Conservation (phyloP, 2,113 vertebrate species). For the Stegastes partitus region DNA sequence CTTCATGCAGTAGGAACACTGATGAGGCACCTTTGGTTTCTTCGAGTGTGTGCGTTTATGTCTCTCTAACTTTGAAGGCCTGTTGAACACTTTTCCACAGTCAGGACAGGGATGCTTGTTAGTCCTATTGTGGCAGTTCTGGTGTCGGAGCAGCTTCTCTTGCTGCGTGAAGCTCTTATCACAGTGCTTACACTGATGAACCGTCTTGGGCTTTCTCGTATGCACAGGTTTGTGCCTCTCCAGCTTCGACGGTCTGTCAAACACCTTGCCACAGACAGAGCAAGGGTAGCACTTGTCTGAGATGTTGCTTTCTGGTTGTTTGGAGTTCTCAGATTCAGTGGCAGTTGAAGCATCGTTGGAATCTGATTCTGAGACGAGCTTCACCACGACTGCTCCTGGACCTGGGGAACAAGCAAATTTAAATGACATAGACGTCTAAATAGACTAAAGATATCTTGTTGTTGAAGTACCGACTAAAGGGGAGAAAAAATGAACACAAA, state of each 20-base stretch:
- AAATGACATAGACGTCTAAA: no score
- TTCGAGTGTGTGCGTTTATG: constrained; percentile 68
- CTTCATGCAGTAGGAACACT: constrained; percentile 75
- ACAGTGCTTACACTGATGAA: constrained; percentile 62
- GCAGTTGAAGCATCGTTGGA: constrained; percentile 15
- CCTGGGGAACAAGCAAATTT: constrained; percentile 51
- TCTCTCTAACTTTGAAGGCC: constrained; percentile 73
- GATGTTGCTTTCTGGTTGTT: not conserved
- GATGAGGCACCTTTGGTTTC: constrained; percentile 71
- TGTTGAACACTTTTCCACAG: constrained; percentile 76
- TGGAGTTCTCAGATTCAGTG: constrained; percentile 14
- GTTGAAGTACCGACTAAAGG: not conserved
- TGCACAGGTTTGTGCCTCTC: constrained; percentile 71
- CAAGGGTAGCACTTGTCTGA: constrained; percentile 64
- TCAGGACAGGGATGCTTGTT: constrained; percentile 75
- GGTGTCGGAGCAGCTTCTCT: constrained; percentile 71
- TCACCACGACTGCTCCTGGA: constrained; percentile 16
- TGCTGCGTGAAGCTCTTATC: constrained; percentile 69
- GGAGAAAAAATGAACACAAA: not conserved
- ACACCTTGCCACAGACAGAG: constrained; percentile 65
- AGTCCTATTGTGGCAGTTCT: constrained; percentile 66
- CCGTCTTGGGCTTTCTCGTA: constrained; percentile 34
- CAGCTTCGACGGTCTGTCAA: constrained; percentile 72
- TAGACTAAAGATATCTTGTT: not conserved
- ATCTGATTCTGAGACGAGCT: constrained; percentile 50